A percentile compares a stretch with the other conserved stretches of the same genome.
These are phyloP conservation scores for Synodontis membranacea DNA, from an alignment of 2,113 vertebrate species.

Conservation along the genomic window DNA sequence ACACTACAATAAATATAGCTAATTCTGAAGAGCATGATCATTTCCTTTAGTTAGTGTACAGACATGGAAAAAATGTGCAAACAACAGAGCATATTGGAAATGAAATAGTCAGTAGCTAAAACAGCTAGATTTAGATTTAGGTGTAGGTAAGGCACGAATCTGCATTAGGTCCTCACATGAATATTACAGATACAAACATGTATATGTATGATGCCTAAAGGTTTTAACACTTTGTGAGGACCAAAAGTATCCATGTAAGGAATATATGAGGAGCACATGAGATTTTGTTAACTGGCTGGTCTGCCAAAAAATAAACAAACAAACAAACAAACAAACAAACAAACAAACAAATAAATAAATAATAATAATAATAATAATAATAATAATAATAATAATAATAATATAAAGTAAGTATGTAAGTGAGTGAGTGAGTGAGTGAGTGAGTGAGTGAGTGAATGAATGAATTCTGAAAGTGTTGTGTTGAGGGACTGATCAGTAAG, in stretches of 20 bases:
- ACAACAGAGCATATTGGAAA: background rate
- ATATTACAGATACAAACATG: background rate
- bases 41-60: background rate
- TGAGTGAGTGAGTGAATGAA: too few relatives aligned
- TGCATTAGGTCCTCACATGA: background rate
- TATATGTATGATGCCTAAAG: conserved; percentile 25
- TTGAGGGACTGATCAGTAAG: conserved; percentile 48
- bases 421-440: too few relatives aligned
- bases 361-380: too few relatives aligned
- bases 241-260: background rate
- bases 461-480: too few relatives aligned
- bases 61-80: background rate
- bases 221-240: background rate
- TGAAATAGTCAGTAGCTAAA: background rate
- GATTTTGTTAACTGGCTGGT: background rate
- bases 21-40: background rate
- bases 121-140: background rate
- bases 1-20: background rate
- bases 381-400: too few relatives aligned
- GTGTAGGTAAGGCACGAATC: background rate
- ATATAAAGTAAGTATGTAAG: too few relatives aligned
- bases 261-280: background rate
- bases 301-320: background rate
- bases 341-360: background rate
- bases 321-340: background rate